A percentile compares a stretch with the other conserved stretches of the same genome.
Conservation (phyloP, 2,797 vertebrate genomes). For the Sitta carolinensis region DNA sequence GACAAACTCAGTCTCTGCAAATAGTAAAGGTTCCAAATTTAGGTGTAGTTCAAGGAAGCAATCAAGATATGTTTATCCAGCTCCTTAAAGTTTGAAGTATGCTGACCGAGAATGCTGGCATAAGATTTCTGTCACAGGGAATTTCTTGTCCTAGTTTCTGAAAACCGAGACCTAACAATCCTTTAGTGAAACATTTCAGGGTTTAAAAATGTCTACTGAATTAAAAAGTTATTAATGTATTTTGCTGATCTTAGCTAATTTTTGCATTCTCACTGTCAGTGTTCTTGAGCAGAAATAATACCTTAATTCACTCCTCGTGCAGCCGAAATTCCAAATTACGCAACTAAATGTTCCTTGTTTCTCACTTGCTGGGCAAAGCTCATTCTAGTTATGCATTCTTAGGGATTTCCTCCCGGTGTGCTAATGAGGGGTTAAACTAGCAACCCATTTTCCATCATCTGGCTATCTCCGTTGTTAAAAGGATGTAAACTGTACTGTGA, state of each 20-base stretch:
- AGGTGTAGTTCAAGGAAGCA: slow-evolving; percentile 1
- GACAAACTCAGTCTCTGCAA: not conserved
- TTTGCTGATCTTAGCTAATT: not conserved
- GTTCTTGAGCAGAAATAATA: not conserved
- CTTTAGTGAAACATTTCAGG: not conserved
- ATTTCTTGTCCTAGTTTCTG: not conserved
- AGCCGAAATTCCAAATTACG: accelerated
- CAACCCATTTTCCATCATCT: not conserved
- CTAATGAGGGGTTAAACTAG: slow-evolving; percentile 8
- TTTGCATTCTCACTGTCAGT: not conserved
- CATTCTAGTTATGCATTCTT: not conserved
- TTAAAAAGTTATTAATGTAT: not conserved
- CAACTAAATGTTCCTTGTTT: not conserved
- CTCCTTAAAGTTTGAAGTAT: not conserved
- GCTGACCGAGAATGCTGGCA: not conserved
- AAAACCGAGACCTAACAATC: not conserved
- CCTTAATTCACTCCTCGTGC: not conserved
- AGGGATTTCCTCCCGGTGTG: not conserved
- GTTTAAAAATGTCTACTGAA: not conserved
- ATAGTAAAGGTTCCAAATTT: not conserved
- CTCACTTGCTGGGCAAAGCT: not conserved
- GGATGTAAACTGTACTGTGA: not conserved
- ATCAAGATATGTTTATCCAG: not conserved
- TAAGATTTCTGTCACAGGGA: not conserved
- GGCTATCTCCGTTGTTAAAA: not conserved